These are phyloP conservation scores for Epizoanthus illoricatus DNA, from an alignment of 92 coral and sea anemone species.

Conservation along the genomic window DNA sequence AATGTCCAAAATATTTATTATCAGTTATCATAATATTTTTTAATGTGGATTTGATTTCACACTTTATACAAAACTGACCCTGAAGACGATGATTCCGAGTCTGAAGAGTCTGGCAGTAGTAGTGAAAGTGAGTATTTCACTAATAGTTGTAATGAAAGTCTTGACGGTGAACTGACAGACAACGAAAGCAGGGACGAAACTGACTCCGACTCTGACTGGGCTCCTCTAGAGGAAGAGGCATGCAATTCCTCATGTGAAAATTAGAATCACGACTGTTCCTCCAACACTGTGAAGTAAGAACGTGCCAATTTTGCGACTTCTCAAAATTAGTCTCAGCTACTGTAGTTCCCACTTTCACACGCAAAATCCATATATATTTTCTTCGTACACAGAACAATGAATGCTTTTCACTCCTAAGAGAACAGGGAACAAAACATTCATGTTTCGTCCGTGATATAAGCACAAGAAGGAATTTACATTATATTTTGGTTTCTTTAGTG, in stretches of 20 bases:
- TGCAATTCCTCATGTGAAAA: not conserved
- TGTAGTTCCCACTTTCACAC: not conserved
- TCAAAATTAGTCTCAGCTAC: too few relatives aligned
- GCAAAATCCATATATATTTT: not conserved
- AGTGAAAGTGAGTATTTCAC: slow-evolving; percentile 1
- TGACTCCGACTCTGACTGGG: too few relatives aligned
- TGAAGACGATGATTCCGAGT: not conserved
- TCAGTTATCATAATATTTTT: too few relatives aligned
- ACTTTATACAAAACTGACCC: not conserved
- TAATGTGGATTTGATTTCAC: too few relatives aligned
- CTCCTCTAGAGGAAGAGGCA: not conserved
- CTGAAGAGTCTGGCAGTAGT: not conserved
- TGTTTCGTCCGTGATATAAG: not conserved
- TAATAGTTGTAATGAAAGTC: not conserved
- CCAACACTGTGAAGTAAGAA: not conserved
- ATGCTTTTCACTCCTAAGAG: not conserved
- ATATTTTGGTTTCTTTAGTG: too few relatives aligned
- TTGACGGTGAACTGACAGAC: not conserved
- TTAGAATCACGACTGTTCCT: not conserved
- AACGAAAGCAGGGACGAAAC: not conserved
- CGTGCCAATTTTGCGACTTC: too few relatives aligned
- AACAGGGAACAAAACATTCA: not conserved
- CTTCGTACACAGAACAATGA: not conserved
- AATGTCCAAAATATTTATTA: too few relatives aligned
- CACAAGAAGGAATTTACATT: too few relatives aligned